Evolutionary conservation across 2,888 invertebrate genomes (phyloP).

Genomic region (Lasioglossum leucozonium): DNA sequence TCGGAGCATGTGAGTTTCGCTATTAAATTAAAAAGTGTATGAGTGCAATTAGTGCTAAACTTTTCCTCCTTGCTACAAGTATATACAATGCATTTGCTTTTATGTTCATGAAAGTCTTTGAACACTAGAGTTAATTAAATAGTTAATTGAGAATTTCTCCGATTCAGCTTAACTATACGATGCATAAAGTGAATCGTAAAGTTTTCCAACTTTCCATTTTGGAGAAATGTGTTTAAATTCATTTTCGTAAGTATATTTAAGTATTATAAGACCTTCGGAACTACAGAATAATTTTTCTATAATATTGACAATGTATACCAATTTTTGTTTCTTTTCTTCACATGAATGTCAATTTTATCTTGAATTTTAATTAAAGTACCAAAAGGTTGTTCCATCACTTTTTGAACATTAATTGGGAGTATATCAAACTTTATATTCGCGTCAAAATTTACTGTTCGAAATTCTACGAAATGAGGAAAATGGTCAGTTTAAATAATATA

Average conservation of each 20-base stretch:
- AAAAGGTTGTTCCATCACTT: background rate
- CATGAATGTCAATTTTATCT: background rate
- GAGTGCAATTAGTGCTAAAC: slow-evolving; percentile 67
- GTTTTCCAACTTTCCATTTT: too few species aligned
- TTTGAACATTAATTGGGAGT: background rate
- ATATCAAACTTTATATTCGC: background rate
- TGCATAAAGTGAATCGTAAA: background rate
- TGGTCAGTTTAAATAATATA: background rate
- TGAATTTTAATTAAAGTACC: background rate
- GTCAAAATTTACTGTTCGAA: background rate
- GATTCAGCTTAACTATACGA: background rate
- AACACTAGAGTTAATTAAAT: too few species aligned
- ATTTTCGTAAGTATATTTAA: background rate
- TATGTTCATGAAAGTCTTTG: background rate
- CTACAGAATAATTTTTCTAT: background rate
- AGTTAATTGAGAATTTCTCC: background rate
- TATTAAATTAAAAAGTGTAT: slow-evolving; percentile 70
- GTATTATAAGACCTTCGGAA: background rate
- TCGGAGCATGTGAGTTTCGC: slow-evolving; percentile 67
- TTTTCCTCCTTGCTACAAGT: background rate
- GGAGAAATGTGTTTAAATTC: too few species aligned
- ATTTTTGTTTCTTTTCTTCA: background rate
- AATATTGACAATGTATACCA: background rate
- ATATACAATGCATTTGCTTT: background rate
- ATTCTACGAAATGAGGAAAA: background rate